phyloP scores from a whole-genome alignment of 2,113 vertebrate species.

The Calonectris borealis region DNA sequence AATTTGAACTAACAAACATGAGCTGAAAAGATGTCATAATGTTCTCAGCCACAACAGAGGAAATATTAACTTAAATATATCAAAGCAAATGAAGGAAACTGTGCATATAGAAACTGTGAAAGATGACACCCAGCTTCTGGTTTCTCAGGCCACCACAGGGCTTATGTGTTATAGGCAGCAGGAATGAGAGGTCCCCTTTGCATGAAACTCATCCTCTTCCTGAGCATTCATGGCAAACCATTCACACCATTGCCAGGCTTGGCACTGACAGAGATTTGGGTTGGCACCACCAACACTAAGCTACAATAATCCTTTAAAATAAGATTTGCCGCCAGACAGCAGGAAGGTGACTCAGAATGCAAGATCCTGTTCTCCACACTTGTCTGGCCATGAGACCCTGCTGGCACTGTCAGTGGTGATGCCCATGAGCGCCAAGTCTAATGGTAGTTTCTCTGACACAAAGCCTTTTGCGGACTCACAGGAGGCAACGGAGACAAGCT shows the following conservation, averaged over 20 bases:
- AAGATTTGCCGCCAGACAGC: not conserved
- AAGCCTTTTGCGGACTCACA: not conserved
- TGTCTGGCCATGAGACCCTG: not conserved
- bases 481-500: not conserved
- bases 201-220: not conserved
- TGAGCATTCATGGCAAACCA: not conserved
- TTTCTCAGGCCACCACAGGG: not conserved
- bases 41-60: not conserved
- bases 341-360: not conserved
- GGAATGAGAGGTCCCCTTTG: not conserved
- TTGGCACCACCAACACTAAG: not conserved
- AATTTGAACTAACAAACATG: not conserved
- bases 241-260: not conserved
- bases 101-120: not conserved
- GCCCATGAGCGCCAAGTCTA: not conserved
- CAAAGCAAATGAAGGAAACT: not conserved
- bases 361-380: not conserved
- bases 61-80: not conserved
- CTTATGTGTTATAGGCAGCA: not conserved
- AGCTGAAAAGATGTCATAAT: not conserved
- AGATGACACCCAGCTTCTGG: not conserved
- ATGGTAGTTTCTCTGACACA: not conserved
- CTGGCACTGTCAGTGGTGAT: not conserved
- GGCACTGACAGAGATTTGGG: not conserved
- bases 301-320: constrained; percentile 4